phyloP scores from a whole-genome alignment of 2,888 invertebrate genomes.

The Machimus atricapillus region DNA sequence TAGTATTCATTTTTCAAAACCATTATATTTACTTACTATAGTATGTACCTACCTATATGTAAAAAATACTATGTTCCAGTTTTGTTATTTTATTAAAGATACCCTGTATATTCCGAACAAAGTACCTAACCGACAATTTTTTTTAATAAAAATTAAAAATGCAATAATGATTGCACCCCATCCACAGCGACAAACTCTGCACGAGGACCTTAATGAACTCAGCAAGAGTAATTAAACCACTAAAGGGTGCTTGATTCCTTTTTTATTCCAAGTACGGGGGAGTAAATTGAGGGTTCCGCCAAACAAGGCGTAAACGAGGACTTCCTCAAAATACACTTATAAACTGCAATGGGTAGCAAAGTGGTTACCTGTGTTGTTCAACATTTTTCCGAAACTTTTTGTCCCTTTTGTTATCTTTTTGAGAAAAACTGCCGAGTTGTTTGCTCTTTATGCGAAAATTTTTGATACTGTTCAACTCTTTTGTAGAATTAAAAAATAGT shows the following conservation, averaged over 20 bases:
- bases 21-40: too few species aligned
- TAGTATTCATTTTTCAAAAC: too few species aligned
- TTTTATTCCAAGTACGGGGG: constrained; percentile 10
- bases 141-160: constrained; percentile 26
- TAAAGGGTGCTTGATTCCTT: constrained; percentile 34
- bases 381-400: neutral
- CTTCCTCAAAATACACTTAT: constrained; percentile 42
- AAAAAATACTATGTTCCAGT: neutral
- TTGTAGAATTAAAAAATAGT: neutral
- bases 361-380: constrained; percentile 21
- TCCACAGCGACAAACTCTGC: neutral
- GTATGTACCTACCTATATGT: too few species aligned
- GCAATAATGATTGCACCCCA: constrained; percentile 2
- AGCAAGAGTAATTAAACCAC: constrained; percentile 41
- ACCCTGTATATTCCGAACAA: neutral
- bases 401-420: constrained; percentile 8
- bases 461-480: constrained; percentile 9
- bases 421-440: neutral
- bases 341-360: constrained; percentile 18
- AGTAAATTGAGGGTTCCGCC: constrained; percentile 34
- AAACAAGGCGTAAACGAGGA: constrained; percentile 47
- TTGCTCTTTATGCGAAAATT: neutral
- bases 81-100: neutral
- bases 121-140: neutral
- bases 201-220: constrained; percentile 36